Conservation (phyloP, 1,140 invertebrate species). For the Pantala flavescens region DNA sequence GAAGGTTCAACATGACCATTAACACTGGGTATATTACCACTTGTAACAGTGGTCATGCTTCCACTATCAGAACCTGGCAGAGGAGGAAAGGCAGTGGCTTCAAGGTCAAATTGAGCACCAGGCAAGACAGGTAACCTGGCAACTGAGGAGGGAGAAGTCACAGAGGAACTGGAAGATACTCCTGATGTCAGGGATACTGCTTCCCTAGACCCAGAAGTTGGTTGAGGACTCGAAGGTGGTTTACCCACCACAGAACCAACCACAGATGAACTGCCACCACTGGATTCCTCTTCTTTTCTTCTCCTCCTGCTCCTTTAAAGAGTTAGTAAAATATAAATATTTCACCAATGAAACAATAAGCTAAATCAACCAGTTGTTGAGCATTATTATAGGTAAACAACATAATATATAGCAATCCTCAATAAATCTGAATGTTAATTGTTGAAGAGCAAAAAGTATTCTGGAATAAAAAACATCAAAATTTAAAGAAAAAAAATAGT, state of each 20-base stretch:
- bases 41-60: background rate
- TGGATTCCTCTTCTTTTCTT: conserved; percentile 36
- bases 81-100: conserved; percentile 70
- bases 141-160: background rate
- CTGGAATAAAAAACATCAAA: no score
- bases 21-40: conserved; percentile 14
- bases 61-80: conserved; percentile 48
- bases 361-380: no score
- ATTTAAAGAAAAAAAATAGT: no score
- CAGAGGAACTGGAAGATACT: background rate
- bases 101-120: conserved; percentile 58
- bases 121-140: conserved; percentile 9
- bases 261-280: conserved; percentile 1
- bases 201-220: conserved; percentile 9
- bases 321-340: no score
- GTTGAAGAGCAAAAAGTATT: no score
- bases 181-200: background rate
- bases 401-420: no score
- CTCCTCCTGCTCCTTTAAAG: conserved; percentile 28
- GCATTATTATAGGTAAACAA: no score
- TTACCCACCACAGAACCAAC: background rate
- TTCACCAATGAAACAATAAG: no score
- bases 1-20: conserved; percentile 21
- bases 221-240: conserved; percentile 19
- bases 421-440: no score